Evolutionary conservation across 2,113 vertebrate species (phyloP).

Genomic region (Psophia crepitans): DNA sequence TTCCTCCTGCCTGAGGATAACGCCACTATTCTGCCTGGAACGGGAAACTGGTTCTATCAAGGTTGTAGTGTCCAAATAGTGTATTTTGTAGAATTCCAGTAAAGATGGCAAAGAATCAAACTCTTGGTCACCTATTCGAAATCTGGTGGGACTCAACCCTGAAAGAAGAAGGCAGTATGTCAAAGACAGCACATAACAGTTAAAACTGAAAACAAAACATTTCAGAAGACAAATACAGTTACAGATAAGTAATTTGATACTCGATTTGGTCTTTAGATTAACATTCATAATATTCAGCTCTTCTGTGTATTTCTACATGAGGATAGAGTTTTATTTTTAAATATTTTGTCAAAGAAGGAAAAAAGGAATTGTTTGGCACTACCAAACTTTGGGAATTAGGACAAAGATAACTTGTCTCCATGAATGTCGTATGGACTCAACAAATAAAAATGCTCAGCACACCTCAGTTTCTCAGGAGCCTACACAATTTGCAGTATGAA

Average conservation of each 20-base stretch:
- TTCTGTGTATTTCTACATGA: not conserved
- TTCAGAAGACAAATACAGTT: not conserved
- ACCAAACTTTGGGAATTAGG: not conserved
- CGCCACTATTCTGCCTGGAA: constrained; percentile 84
- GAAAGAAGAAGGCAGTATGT: constrained; percentile 54
- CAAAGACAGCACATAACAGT: constrained; percentile 9
- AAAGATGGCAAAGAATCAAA: constrained; percentile 94
- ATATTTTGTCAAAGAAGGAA: not conserved
- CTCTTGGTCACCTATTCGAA: constrained; percentile 98
- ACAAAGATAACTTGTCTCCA: not conserved
- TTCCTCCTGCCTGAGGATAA: constrained; percentile 87
- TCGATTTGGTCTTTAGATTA: not conserved
- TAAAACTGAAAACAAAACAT: not conserved
- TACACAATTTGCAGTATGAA: not conserved
- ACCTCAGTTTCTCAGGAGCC: not conserved
- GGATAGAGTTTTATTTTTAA: not conserved
- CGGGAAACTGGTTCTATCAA: constrained; percentile 95
- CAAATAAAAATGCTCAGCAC: not conserved
- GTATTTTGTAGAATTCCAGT: constrained; percentile 99
- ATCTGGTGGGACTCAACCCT: constrained; percentile 84
- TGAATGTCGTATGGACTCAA: not conserved
- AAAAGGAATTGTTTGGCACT: not conserved
- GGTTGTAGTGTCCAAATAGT: constrained; percentile 99
- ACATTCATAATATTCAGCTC: not conserved
- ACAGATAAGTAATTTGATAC: not conserved